Base-by-base conservation (phyloP, 2,888 invertebrate species). In the Plebejus melissa region DNA sequence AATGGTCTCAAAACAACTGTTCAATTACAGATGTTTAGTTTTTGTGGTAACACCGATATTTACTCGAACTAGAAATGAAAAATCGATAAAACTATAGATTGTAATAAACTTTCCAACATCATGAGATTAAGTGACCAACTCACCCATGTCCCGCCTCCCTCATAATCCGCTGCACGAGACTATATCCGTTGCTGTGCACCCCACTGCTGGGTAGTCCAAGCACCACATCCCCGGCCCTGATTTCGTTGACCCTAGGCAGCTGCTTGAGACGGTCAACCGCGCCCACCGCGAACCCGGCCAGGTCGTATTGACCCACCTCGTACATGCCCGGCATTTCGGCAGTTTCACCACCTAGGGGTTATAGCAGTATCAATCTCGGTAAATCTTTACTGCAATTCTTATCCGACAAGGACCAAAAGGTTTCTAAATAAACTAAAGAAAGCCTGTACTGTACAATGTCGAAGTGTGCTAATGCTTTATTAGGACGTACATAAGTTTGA, bases 271-370 rank as follows among this genome's bases (percentile, higher is more conserved):
- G 94, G 87, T 99, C 98, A 0, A 99, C 97, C 0, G 97, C 97
- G 0, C 99, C 99, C 0, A 99, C 98, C 0, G 98, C 96, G 89
- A 99, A 99, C 1, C 99, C 99, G 16, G 99, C 99, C 74, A 99
- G 88, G 88, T 99, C 99, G 88, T 99, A 99, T 80, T 98, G 97
- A 0, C 97, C 97, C 0, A 94, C 89, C 2, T 94, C 94, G 89
- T 99, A 99, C 94, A 99, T 96, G 1, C 97, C 96, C 0, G 99
- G 99, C 98, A 99, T 98, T 92, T 99, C 99, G 0, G 99, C 99
- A 1, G 99, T 99, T 92, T 99, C 99, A 0, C 99, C 99, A 78
- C 96, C 96, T 97, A 75, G 7, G 9, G 28, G 28, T 60, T 28
- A 58, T 13, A 54, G 11, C 50, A 50, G 50, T 50, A 38, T 9